Evolutionary conservation across 2,888 invertebrate genomes (phyloP).

Genomic region (Eristalis arbustorum): DNA sequence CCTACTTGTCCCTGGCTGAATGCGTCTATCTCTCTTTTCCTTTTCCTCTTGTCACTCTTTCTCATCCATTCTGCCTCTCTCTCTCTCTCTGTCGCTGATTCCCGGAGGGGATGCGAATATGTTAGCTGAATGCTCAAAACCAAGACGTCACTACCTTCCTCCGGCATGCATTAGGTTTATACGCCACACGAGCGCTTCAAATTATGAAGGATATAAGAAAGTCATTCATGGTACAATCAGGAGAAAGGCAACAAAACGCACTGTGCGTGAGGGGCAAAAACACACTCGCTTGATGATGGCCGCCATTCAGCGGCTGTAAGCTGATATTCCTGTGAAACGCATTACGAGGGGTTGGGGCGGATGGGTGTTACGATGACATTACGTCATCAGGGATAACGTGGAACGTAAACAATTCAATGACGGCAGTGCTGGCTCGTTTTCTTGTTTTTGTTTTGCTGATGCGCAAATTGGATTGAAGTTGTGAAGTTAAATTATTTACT

Average conservation of each 20-base stretch:
- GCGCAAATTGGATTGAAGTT: conserved; percentile 9
- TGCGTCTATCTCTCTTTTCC: not conserved
- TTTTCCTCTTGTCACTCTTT: not conserved
- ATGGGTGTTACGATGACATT: not conserved
- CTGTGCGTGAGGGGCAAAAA: not conserved
- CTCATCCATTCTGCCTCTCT: not conserved
- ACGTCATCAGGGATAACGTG: conserved; percentile 34
- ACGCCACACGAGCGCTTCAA: conserved; percentile 35
- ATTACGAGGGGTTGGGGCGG: conserved; percentile 1
- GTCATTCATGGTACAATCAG: conserved; percentile 18
- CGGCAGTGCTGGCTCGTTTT: not conserved
- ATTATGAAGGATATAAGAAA: conserved; percentile 26
- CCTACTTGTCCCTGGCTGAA: conserved; percentile 11
- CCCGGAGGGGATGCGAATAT: not conserved
- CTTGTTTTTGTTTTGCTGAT: not conserved
- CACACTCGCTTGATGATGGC: not conserved
- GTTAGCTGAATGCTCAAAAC: not conserved
- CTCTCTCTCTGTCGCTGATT: conserved; percentile 1
- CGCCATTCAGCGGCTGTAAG: conserved; percentile 11
- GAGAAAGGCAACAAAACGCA: not conserved
- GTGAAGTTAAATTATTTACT: not conserved
- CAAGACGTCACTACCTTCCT: conserved; percentile 43
- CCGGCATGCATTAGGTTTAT: conserved; percentile 23
- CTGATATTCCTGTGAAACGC: conserved; percentile 53
- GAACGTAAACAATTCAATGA: not conserved